Evolutionary conservation across 2,113 vertebrate species (phyloP), one percentile per base, ranked within the genome.

Genomic region (Meriones unguiculatus): DNA sequence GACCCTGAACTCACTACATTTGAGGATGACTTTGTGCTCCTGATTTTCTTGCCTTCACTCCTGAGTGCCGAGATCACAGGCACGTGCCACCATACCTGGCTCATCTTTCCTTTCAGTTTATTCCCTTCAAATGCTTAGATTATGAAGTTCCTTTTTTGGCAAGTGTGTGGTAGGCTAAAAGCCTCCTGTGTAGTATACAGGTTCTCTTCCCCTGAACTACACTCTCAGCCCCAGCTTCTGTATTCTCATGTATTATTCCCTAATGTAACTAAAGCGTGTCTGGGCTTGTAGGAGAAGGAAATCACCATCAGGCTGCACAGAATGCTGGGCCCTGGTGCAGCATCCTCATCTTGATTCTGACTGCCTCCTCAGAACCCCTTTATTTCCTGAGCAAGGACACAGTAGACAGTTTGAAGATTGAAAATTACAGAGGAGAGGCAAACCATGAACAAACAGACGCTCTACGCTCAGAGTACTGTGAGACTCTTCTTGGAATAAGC

Each of bases 261-360:
- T 8, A 30, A 2, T 8, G 64, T 28, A 41, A 59, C 81, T 35
- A 3, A 5, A 17, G 70, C 0, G 0, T 1, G 41, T 93, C 24
- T 17, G 75, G 75, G 65, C 73, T 94, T 41, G 35, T 30, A 50
- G 54, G 41, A 32, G 15, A 7, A 35, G 0, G 14, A 7, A 24
- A 89, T 13, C 0, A 0, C 2, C 9, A 24, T 30, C 28, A 72
- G 78, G 50, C 65, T 22, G 80, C 5, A 25, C 8, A 57, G 72
- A 22, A 41, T 0, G 0, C 38, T 10, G 30, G 22, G n/a, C 32
- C 18, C 62, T 4, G 69, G 46, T 20, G 15, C n/a, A 5, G 50
- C n/a, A 38, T 57, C 50, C 67, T 41, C 15, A 54, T 77, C 25
- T 59, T 28, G 12, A 1, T 54, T 59, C 81, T 50, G 12, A 50